A percentile compares a stretch with the other conserved stretches of the same genome.
Evolutionary conservation across 2,888 invertebrate species (phyloP).

Genomic region (Aphidius colemani): DNA sequence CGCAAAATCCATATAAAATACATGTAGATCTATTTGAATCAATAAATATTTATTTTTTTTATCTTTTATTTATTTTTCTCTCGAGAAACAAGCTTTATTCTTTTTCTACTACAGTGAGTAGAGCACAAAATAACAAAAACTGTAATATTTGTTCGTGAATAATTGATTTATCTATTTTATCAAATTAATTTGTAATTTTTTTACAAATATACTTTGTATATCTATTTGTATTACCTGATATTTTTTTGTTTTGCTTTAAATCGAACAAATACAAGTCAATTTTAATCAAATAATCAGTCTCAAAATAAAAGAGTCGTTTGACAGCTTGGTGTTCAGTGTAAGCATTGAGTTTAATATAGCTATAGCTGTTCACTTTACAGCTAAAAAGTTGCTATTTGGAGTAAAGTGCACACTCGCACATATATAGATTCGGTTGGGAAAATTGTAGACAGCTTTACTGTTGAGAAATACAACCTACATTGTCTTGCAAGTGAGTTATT

Average conservation of each 20-base stretch:
- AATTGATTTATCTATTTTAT: too few species aligned
- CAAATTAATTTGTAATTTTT: too few species aligned
- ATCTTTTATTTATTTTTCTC: too few species aligned
- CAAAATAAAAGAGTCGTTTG: neutral
- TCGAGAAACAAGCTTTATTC: too few species aligned
- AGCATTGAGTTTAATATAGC: slow-evolving; percentile 6
- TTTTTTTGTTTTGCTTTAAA: neutral
- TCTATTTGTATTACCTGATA: neutral
- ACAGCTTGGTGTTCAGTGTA: slow-evolving; percentile 4
- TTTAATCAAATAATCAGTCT: neutral
- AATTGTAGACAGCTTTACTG: neutral
- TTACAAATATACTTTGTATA: neutral
- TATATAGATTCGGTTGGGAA: too few species aligned
- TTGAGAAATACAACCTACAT: slow-evolving; percentile 24
- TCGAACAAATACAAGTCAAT: neutral
- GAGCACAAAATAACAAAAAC: too few species aligned
- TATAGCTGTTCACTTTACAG: slow-evolving; percentile 34
- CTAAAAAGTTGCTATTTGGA: slow-evolving; percentile 25
- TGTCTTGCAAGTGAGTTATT: slow-evolving; percentile 41
- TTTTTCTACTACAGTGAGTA: too few species aligned
- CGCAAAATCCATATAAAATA: too few species aligned
- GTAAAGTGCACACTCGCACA: slow-evolving; percentile 23
- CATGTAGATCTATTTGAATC: too few species aligned
- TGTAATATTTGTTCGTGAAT: too few species aligned
- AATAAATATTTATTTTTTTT: too few species aligned